Percentiles rank a stretch among this genome's conserved stretches.
These are phyloP conservation scores for Manis javanica DNA, from an alignment of 2,797 vertebrate species.

Conservation along the genomic window DNA sequence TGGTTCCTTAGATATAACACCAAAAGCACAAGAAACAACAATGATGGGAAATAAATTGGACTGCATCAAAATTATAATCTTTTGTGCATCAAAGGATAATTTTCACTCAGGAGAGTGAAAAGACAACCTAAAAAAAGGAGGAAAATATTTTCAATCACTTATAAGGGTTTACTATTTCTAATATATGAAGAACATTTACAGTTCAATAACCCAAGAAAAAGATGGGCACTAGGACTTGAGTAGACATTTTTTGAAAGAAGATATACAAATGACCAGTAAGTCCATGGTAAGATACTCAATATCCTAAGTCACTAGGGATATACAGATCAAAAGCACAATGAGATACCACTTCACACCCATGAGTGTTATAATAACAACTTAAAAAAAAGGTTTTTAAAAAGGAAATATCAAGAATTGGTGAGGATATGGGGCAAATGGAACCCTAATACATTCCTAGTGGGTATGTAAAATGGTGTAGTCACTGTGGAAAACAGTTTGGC, in stretches of 20 bases:
- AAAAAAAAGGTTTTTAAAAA: background rate
- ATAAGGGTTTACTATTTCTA: background rate
- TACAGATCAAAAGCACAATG: background rate
- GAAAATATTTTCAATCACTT: constrained; percentile 20
- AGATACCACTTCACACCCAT: background rate
- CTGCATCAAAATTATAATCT: background rate
- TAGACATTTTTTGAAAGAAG: background rate
- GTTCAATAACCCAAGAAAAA: constrained; percentile 10
- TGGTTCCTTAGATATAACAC: background rate
- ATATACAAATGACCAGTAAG: background rate
- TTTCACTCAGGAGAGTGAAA: background rate
- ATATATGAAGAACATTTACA: background rate
- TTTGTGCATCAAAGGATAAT: background rate
- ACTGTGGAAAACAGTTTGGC: background rate
- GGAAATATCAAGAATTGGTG: background rate
- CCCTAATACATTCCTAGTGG: background rate
- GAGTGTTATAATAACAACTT: background rate
- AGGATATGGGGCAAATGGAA: background rate
- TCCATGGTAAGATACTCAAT: background rate
- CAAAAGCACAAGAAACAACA: background rate
- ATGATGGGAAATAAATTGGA: background rate
- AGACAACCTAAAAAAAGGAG: background rate
- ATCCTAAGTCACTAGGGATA: background rate
- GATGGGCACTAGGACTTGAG: background rate
- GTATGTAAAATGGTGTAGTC: background rate